Evolutionary conservation across 2,888 invertebrate genomes (phyloP), one percentile per base, ranked within the genome.

Genomic region (Oxyteleia sp.): DNA sequence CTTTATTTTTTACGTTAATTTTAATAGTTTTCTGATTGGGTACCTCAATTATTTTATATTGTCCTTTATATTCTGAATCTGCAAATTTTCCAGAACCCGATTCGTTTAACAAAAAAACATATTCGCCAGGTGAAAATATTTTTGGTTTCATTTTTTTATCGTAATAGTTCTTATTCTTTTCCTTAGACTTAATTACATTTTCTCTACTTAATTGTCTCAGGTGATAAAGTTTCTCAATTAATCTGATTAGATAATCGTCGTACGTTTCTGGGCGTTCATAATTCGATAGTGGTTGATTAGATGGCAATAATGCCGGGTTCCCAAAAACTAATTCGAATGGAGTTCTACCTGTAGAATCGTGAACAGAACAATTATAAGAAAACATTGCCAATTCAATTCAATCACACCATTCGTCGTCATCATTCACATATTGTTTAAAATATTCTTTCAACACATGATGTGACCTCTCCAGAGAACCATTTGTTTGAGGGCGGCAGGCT

Each of bases 51-150:
- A 59, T 41, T 41, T 59, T 59, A 41, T 41, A 59, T 10, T 38
- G 88, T 2, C 71, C 59, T 7, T 79, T 64, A 18, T 59, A 59
- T 20, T 59, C 15, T n/a, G n/a, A 8, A 5, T 38, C 7, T 20
- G 1, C 41, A 23, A 59, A 59, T 59, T 59, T 59, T n/a, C 41
- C 59, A 7, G 38, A 10, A 10, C 7, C 43, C 57, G 72, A 0
- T 35, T 64, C 64, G n/a, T 47, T 64, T 8, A 32, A 49, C 8
- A 69, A 7, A 45, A 69, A 69, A 16, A 69, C 55, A 10, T 29
- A 41, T 7, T 69, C 16, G 1, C 55, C 68, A 8, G 13, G 43
- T 10, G 8, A n/a, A 32, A 69, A 69, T 5, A 29, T 10, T 43
- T 16, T 38, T 1, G 55, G 55, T 41, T 69, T 69, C 0, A 41